phyloP scores from a whole-genome alignment of 2,113 vertebrate species.

The Abramis brama region DNA sequence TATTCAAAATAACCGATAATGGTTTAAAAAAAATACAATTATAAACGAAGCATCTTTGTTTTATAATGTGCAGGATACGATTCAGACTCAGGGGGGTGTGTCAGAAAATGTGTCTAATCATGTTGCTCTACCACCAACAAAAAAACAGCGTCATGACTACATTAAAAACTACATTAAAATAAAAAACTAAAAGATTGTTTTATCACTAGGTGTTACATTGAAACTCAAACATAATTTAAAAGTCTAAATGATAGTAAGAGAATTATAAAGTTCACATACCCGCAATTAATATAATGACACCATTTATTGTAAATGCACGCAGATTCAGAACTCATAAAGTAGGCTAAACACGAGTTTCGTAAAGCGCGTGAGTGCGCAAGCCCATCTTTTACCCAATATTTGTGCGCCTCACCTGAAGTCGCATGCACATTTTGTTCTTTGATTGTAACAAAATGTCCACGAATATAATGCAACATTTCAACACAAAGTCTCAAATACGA shows the following conservation, averaged over 20 bases:
- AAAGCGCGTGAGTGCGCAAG: not conserved
- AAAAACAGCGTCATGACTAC: not conserved
- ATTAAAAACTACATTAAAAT: too few relatives aligned
- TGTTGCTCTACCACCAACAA: not conserved
- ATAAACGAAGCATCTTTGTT: not conserved
- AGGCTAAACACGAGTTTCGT: not conserved
- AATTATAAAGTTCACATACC: not conserved
- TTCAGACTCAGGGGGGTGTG: constrained; percentile 4
- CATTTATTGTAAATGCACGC: not conserved
- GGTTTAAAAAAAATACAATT: too few relatives aligned
- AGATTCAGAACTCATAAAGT: not conserved
- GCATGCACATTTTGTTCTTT: not conserved
- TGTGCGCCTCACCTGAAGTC: constrained; percentile 22
- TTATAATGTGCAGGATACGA: not conserved
- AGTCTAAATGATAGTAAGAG: not conserved
- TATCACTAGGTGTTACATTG: not conserved
- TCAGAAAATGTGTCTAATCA: not conserved
- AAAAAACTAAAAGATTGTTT: not conserved
- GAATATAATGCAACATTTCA: not conserved
- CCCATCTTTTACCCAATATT: not conserved
- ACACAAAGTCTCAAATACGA: not conserved
- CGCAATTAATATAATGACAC: not conserved
- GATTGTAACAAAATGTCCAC: not conserved
- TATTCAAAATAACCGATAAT: not conserved
- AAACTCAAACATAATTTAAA: not conserved